Percentiles rank a stretch among this genome's conserved stretches.
Conservation (phyloP, 2,113 vertebrate genomes). For the Vidua chalybeata region DNA sequence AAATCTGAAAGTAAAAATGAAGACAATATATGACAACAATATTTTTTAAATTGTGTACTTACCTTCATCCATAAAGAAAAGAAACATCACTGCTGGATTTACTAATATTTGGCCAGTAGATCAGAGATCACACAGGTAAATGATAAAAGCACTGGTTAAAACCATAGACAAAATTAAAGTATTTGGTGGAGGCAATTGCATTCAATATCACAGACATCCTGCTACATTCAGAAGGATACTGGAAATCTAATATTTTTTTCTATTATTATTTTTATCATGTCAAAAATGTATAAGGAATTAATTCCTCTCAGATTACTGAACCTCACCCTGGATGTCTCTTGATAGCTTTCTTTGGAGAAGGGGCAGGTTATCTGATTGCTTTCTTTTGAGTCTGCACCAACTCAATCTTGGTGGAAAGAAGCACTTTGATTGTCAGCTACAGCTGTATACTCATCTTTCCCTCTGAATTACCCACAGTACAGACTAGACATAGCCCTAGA, state of each 20-base stretch:
- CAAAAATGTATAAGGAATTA: neutral
- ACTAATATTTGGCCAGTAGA: neutral
- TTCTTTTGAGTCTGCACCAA: neutral
- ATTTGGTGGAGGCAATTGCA: neutral
- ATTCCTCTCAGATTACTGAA: neutral
- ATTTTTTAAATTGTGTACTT: neutral
- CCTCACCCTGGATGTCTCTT: neutral
- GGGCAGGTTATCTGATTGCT: neutral
- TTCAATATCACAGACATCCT: neutral
- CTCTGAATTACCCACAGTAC: neutral
- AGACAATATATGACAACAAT: neutral
- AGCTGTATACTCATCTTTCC: neutral
- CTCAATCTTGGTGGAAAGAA: neutral
- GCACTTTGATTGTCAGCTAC: neutral
- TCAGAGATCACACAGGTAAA: neutral
- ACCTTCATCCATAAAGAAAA: neutral
- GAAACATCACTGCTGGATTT: neutral
- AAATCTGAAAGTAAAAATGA: neutral
- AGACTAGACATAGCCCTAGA: neutral
- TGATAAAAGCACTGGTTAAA: neutral
- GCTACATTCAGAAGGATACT: neutral
- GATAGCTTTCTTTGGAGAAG: neutral
- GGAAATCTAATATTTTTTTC: neutral
- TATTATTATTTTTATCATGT: neutral
- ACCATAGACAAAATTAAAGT: neutral